phyloP scores from a whole-genome alignment of 92 coral and sea anemone species.

The Heteractis magnifica region DNA sequence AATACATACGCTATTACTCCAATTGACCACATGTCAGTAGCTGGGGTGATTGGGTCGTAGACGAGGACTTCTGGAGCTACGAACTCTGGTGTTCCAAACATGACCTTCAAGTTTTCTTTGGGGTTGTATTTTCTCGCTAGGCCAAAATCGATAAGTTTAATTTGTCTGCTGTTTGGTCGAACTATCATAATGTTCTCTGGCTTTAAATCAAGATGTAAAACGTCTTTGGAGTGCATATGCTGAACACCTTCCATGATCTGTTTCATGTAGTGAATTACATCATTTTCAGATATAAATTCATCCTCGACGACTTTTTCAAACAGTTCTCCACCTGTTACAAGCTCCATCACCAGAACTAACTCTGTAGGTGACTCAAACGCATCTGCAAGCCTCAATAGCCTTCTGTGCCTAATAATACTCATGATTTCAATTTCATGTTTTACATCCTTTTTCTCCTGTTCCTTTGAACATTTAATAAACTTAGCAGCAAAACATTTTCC shows the following conservation, averaged over 20 bases:
- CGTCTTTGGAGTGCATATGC: constrained; percentile 83
- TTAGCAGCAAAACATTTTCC: constrained; percentile 91
- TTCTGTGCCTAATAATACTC: constrained; percentile 75
- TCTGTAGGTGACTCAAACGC: constrained; percentile 85
- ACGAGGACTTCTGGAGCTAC: constrained; percentile 97
- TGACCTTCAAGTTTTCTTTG: constrained; percentile 86
- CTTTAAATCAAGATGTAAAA: constrained; percentile 92
- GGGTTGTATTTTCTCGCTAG: constrained; percentile 92
- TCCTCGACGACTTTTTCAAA: constrained; percentile 96
- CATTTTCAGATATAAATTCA: constrained; percentile 90
- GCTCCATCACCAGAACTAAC: constrained; percentile 95
- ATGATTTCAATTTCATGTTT: constrained; percentile 89
- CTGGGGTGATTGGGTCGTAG: constrained; percentile 90
- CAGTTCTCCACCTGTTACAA: constrained; percentile 95
- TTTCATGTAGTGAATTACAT: constrained; percentile 89
- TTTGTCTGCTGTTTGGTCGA: constrained; percentile 82
- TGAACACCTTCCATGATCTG: constrained; percentile 91
- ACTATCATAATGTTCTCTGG: constrained; percentile 98
- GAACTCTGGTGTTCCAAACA: constrained; percentile 99
- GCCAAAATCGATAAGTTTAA: constrained; percentile 98
- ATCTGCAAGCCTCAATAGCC: constrained; percentile 76
- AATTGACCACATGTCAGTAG: constrained; percentile 96
- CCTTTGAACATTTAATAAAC: constrained; percentile 74
- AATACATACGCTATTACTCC: constrained; percentile 99
- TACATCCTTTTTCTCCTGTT: constrained; percentile 78